These are phyloP conservation scores for Phymanthus crucifer DNA, from an alignment of 92 coral and sea anemone genomes.

Conservation along the genomic window DNA sequence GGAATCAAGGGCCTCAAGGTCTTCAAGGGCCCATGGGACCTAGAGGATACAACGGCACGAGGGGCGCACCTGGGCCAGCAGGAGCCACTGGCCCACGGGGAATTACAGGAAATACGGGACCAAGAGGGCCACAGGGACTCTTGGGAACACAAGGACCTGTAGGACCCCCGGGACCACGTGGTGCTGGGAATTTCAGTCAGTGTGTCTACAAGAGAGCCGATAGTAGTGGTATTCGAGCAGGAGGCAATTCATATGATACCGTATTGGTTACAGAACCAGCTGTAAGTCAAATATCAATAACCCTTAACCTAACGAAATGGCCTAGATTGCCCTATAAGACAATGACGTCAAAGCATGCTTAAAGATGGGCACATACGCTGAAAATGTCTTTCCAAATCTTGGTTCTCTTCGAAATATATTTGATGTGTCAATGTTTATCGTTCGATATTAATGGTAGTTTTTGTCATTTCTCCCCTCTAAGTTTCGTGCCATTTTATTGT, in stretches of 20 bases:
- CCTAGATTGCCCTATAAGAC: too few species aligned
- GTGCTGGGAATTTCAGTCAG: conserved; percentile 29
- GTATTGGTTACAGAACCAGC: conserved; percentile 16
- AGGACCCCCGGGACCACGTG: conserved; percentile 31
- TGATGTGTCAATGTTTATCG: too few species aligned
- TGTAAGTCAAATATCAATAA: conserved; percentile 4
- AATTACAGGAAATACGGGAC: conserved; percentile 20
- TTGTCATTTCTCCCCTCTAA: too few species aligned
- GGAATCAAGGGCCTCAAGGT: conserved; percentile 23
- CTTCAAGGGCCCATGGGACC: conserved; percentile 32
- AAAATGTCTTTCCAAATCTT: neutral
- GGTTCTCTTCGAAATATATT: too few species aligned
- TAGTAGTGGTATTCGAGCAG: neutral
- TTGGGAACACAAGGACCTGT: conserved; percentile 26
- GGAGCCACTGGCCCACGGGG: conserved; percentile 29
- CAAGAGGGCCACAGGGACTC: conserved; percentile 16
- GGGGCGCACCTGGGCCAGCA: conserved; percentile 22
- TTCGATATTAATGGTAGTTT: too few species aligned
- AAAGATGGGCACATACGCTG: neutral
- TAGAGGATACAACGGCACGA: conserved; percentile 24
- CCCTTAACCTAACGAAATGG: too few species aligned
- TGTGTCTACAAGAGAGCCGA: conserved; percentile 21
- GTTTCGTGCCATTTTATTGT: too few species aligned
- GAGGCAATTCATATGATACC: neutral
- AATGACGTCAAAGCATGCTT: too few species aligned